Conservation (phyloP, 2,797 vertebrate species). For the Pantherophis alleghaniensis region DNA sequence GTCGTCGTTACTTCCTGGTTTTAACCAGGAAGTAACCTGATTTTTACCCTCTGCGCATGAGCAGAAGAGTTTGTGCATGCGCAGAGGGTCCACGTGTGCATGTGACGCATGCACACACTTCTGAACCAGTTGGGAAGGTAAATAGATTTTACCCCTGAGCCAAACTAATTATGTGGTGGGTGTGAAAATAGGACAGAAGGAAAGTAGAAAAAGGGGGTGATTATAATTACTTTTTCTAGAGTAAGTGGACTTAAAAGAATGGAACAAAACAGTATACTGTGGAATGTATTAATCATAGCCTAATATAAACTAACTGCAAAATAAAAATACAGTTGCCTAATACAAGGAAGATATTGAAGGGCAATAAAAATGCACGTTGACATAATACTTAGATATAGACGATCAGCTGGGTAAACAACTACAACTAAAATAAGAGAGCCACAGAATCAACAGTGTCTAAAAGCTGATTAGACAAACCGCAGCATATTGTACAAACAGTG, state of each 20-base stretch:
- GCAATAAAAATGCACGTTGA: not conserved
- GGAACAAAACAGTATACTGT: not conserved
- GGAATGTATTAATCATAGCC: not conserved
- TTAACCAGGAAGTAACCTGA: too few species aligned
- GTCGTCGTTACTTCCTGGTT: too few species aligned
- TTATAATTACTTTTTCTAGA: not conserved
- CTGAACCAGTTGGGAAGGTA: too few species aligned
- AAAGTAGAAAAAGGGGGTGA: not conserved
- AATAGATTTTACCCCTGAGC: too few species aligned
- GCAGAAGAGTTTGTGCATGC: too few species aligned
- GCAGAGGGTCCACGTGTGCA: too few species aligned
- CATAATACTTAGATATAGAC: not conserved
- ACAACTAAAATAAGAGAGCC: not conserved
- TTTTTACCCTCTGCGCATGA: too few species aligned
- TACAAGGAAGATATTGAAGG: not conserved
- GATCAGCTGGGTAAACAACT: not conserved
- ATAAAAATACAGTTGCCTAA: not conserved
- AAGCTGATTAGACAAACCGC: not conserved
- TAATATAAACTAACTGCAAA: not conserved
- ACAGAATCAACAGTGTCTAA: not conserved
- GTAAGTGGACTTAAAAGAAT: not conserved
- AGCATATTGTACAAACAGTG: not conserved
- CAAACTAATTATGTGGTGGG: not conserved
- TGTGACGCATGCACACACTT: too few species aligned
- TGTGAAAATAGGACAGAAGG: not conserved